Base-by-base conservation (phyloP, 2,888 invertebrate genomes). In the Macropis europaea region DNA sequence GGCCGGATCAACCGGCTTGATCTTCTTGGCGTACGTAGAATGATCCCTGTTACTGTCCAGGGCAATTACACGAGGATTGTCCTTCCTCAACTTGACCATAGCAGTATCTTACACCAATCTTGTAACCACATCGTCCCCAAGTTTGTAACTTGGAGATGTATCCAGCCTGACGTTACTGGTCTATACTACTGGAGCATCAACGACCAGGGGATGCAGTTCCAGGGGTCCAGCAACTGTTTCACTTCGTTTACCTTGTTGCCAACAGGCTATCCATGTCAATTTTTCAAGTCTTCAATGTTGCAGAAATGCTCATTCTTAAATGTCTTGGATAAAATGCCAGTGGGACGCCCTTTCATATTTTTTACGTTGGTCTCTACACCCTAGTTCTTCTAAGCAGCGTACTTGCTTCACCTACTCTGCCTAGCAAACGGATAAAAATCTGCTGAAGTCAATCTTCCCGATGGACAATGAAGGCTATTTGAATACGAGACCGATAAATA, bases 31-130 rank as follows among this genome's bases (percentile, higher is more conserved):
- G 91, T 94, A 99, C 0, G 99, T 99, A 0, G 99, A 99, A 91
- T 99, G 99, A 91, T 99, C 99, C 79, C 98, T 99, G 90, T 99
- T 99, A 22, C 97, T 99, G 89, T 99, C 99, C 83, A 99, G 90
- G 52, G 97, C 98, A 84, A 99, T 95, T 17, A 99, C 97, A 67
- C 97, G 94, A 75, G 82, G 84, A 89, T 92, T 93, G 73, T 88
- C 91, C 57, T 92, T 90, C 1, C 94, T 95, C 38, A 90, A 66
- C 88, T 99, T 99, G 75, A 95, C 96, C 67, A 99, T 91, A 1
- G 97, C 99, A 15, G 94, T 95, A 3, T 99, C 99, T 90, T 99
- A 99, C 0, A 99, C 99, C 47, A 95, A 91, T 60, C 99, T 93
- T 0, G 98, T 99, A 56, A 98, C 98, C 11, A 98, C 93, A 78